Percentiles rank a stretch among this genome's conserved stretches.
Evolutionary conservation across 2,113 vertebrate genomes (phyloP).

Genomic region (Tringa solitaria): DNA sequence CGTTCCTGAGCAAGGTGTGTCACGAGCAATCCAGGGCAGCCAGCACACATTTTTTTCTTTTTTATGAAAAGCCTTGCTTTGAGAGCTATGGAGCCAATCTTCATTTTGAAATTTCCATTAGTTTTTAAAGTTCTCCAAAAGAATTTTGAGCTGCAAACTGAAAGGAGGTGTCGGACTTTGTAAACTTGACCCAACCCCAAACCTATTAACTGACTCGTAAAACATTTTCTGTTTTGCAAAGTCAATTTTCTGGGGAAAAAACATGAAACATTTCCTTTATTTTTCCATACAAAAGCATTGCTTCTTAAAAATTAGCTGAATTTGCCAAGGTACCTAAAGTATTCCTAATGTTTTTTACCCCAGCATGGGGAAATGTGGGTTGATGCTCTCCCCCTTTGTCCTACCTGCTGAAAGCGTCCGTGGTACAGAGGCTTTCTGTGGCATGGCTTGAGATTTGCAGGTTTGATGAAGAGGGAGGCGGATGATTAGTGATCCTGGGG

Average conservation of each 20-base stretch:
- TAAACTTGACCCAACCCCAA: not conserved
- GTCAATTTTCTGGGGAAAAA: not conserved
- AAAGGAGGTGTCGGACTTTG: not conserved
- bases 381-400: not conserved
- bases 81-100: not conserved
- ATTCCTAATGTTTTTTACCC: not conserved
- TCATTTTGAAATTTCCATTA: not conserved
- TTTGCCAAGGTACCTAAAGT: not conserved
- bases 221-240: not conserved
- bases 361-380: not conserved
- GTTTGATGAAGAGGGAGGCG: not conserved
- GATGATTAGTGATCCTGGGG: accelerated
- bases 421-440: not conserved
- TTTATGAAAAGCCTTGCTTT: not conserved
- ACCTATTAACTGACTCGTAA: not conserved
- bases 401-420: not conserved
- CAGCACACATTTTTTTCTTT: accelerated
- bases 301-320: not conserved
- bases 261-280: not conserved
- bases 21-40: not conserved
- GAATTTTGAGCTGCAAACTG: not conserved
- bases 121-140: not conserved
- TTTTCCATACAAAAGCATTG: not conserved
- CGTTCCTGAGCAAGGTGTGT: not conserved
- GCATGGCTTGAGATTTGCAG: not conserved